Conservation (phyloP, 37 sponge, comb jelly and placozoan species). For the Hormiphora californensis region DNA sequence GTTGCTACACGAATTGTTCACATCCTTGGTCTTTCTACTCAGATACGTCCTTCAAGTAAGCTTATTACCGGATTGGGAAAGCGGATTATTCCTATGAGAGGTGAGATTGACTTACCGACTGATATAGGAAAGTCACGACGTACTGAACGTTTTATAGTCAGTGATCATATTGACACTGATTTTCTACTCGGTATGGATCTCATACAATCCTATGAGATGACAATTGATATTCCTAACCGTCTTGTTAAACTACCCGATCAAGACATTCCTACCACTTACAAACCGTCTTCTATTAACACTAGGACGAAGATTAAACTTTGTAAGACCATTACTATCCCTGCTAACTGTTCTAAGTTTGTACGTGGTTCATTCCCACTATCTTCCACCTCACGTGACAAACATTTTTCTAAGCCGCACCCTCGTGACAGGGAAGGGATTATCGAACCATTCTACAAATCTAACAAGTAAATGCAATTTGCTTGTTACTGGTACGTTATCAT, state of each 20-base stretch:
- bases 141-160: not conserved
- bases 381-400: too few relatives aligned
- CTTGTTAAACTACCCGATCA: too few relatives aligned
- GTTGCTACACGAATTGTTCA: not conserved
- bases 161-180: slow-evolving; percentile 29
- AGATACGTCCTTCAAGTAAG: slow-evolving; percentile 4
- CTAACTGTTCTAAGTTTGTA: not conserved
- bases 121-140: not conserved
- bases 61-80: slow-evolving; percentile 27
- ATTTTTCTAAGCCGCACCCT: too few relatives aligned
- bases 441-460: slow-evolving; percentile 13
- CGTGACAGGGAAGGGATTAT: not conserved
- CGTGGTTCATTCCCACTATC: not conserved
- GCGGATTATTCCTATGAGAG: slow-evolving; percentile 35
- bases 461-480: not conserved
- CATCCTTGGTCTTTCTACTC: not conserved
- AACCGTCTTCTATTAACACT: too few relatives aligned
- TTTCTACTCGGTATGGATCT: slow-evolving; percentile 41
- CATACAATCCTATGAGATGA: not conserved
- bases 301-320: slow-evolving; percentile 6
- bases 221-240: not conserved
- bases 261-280: too few relatives aligned
- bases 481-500: slow-evolving; percentile 27
- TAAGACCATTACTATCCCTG: slow-evolving; percentile 19
- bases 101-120: not conserved